phyloP scores from a whole-genome alignment of 2,113 vertebrate species.

The Passer domesticus region DNA sequence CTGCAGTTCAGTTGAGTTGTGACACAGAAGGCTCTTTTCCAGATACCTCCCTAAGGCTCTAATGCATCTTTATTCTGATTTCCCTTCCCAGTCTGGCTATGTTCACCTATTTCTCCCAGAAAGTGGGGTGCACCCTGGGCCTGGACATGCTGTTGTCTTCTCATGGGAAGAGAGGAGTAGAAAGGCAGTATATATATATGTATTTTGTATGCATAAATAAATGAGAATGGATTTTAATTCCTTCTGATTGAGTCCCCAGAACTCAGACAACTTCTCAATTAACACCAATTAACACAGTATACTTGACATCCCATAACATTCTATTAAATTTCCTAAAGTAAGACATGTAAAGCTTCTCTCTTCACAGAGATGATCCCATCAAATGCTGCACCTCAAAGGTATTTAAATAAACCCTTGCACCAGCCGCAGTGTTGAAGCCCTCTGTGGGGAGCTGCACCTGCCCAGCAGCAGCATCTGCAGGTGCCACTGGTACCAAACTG shows the following conservation, averaged over 20 bases:
- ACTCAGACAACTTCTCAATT: constrained; percentile 73
- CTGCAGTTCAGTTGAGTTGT: accelerated
- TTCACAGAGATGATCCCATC: constrained; percentile 1
- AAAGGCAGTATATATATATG: neutral
- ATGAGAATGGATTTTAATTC: constrained; percentile 67
- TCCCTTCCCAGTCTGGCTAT: neutral
- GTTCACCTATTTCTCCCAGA: neutral
- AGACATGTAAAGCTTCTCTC: constrained; percentile 23
- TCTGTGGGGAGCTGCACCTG: neutral
- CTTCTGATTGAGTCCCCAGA: constrained; percentile 67
- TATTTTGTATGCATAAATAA: constrained; percentile 60
- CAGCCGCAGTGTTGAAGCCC: neutral
- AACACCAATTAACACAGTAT: constrained; percentile 57
- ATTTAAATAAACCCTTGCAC: neutral
- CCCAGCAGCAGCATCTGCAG: neutral
- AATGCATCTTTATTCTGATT: neutral
- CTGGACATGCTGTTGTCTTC: neutral
- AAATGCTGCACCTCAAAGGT: neutral
- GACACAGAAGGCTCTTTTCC: neutral
- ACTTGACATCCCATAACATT: constrained; percentile 68
- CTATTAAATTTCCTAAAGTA: constrained; percentile 66
- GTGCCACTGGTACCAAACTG: neutral
- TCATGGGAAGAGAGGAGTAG: neutral
- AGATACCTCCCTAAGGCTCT: neutral
- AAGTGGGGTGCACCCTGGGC: neutral